Percentiles rank a stretch among this genome's conserved stretches.
Evolutionary conservation across 37 sponge, comb jelly and placozoan genomes (phyloP).

Genomic region (Hexactinellida sp.): DNA sequence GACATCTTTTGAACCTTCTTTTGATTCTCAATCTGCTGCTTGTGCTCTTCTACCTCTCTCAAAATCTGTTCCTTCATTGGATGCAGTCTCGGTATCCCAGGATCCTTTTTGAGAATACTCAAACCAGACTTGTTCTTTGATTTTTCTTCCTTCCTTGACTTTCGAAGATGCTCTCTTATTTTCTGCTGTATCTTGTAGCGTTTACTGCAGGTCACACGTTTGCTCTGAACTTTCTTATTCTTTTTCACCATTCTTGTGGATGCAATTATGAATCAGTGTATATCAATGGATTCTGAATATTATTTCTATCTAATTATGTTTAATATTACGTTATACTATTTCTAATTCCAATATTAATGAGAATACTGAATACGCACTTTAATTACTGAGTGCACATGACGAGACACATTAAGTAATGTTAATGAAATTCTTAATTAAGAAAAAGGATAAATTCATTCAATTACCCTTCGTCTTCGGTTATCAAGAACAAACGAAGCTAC

Average conservation of each 20-base stretch:
- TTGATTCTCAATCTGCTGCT: slow-evolving; percentile 23
- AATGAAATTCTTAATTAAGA: no score
- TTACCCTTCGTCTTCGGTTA: no score
- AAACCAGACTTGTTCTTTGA: slow-evolving; percentile 24
- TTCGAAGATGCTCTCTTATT: slow-evolving; percentile 62
- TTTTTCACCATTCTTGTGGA: neutral
- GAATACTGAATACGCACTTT: no score
- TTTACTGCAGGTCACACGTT: slow-evolving; percentile 43
- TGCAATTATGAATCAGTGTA: no score
- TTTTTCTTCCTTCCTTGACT: slow-evolving; percentile 58
- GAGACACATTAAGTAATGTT: no score
- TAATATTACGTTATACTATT: no score
- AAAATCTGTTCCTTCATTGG: slow-evolving; percentile 79
- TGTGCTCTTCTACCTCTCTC: slow-evolving; percentile 56
- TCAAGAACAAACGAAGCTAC: no score
- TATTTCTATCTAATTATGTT: no score
- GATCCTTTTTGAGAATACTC: slow-evolving; percentile 55
- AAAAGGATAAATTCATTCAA: no score
- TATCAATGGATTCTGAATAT: no score
- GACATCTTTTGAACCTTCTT: neutral
- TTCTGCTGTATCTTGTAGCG: slow-evolving; percentile 73
- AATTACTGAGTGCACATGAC: no score
- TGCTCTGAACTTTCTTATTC: slow-evolving; percentile 33
- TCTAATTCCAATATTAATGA: no score
- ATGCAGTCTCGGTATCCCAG: slow-evolving; percentile 83